These are phyloP conservation scores for Andinoacara biseriatus DNA, from an alignment of 2,113 vertebrate species.

Conservation along the genomic window DNA sequence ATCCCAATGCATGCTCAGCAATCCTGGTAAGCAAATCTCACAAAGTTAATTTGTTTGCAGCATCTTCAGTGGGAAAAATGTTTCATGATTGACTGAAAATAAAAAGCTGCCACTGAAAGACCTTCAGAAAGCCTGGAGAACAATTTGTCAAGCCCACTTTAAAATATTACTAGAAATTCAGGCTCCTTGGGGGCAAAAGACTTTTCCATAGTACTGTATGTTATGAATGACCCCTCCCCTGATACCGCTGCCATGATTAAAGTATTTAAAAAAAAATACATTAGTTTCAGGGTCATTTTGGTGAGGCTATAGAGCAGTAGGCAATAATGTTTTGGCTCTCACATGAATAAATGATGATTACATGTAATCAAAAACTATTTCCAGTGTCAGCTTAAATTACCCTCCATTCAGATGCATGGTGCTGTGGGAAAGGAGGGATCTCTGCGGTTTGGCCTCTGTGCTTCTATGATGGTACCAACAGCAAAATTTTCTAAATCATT, in stretches of 20 bases:
- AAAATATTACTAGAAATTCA: not conserved
- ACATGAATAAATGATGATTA: not conserved
- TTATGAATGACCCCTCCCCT: not conserved
- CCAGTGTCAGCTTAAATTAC: not conserved
- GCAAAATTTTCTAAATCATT: too few species aligned
- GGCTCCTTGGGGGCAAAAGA: not conserved
- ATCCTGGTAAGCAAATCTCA: not conserved
- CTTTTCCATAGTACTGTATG: not conserved
- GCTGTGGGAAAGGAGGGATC: not conserved
- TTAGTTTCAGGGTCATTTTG: not conserved
- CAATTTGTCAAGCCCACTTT: not conserved
- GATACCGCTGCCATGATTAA: not conserved
- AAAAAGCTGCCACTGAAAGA: not conserved
- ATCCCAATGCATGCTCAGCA: not conserved
- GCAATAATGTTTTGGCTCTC: not conserved
- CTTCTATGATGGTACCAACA: not conserved
- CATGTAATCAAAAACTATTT: not conserved
- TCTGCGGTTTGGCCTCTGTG: not conserved
- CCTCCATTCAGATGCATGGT: rapidly evolving
- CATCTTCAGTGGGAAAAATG: not conserved
- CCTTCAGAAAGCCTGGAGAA: not conserved
- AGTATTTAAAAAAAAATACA: too few species aligned
- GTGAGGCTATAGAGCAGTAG: not conserved
- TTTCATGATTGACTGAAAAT: not conserved
- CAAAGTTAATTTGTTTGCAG: not conserved